phyloP scores from a whole-genome alignment of 2,113 vertebrate species.

The Alethe castanea region DNA sequence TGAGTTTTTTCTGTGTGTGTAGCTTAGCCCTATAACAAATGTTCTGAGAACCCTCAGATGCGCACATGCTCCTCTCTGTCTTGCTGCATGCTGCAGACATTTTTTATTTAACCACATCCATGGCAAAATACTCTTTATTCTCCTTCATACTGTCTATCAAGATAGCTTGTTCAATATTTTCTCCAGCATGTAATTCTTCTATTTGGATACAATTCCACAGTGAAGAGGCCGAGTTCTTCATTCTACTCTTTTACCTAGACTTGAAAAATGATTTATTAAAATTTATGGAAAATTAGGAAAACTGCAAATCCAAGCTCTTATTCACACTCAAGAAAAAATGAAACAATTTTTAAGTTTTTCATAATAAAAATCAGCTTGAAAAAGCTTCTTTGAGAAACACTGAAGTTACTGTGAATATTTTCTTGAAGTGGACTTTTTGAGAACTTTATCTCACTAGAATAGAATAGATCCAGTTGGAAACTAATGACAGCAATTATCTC shows the following conservation, averaged over 20 bases:
- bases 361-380: not conserved
- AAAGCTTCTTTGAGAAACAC: not conserved
- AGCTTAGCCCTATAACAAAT: not conserved
- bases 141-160: not conserved
- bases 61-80: not conserved
- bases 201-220: not conserved
- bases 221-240: not conserved
- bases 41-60: not conserved
- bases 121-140: not conserved
- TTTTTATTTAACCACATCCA: not conserved
- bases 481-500: not conserved
- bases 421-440: not conserved
- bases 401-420: not conserved
- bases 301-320: not conserved
- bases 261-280: not conserved
- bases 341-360: not conserved
- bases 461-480: not conserved
- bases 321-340: not conserved
- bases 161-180: not conserved
- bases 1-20: not conserved
- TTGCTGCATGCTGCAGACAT: not conserved
- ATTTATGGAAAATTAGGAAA: not conserved
- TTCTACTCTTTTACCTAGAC: not conserved
- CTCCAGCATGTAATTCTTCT: fast-evolving
- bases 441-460: not conserved